These are phyloP conservation scores for Anthophora plumipes DNA, from an alignment of 2,888 invertebrate genomes.

Conservation along the genomic window DNA sequence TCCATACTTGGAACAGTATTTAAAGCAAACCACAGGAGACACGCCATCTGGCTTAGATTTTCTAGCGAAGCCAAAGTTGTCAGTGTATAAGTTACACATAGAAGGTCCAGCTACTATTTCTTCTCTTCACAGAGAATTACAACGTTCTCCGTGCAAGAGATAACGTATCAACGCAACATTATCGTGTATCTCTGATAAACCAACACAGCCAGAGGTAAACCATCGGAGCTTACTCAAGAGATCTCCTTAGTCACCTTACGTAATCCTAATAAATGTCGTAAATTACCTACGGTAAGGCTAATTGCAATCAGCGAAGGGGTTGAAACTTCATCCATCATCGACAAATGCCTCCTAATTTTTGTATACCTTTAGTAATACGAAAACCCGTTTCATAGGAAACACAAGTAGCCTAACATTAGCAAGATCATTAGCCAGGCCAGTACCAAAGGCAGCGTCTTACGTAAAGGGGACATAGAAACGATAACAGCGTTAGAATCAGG, in stretches of 20 bases:
- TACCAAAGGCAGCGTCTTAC: conserved; percentile 19
- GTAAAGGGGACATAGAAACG: conserved; percentile 33
- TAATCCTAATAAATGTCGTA: background rate
- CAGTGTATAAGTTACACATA: too few species aligned
- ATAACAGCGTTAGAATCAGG: conserved; percentile 27
- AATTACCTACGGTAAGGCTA: too few species aligned
- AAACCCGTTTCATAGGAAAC: background rate
- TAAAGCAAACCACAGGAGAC: too few species aligned
- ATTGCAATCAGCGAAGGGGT: background rate
- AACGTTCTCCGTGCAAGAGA: background rate
- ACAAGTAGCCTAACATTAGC: background rate
- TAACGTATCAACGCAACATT: conserved; percentile 3
- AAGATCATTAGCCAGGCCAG: background rate
- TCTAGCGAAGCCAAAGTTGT: too few species aligned
- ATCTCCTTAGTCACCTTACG: background rate
- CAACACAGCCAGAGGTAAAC: background rate
- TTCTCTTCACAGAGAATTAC: background rate
- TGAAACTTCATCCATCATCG: background rate
- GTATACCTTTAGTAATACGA: background rate
- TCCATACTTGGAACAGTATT: too few species aligned
- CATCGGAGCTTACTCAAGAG: background rate
- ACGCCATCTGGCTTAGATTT: too few species aligned
- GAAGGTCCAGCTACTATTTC: background rate
- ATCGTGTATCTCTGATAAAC: conserved; percentile 15
- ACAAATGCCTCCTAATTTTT: background rate